Base-by-base conservation (phyloP, 2,888 invertebrate genomes). In the Lasioglossum calceatum region DNA sequence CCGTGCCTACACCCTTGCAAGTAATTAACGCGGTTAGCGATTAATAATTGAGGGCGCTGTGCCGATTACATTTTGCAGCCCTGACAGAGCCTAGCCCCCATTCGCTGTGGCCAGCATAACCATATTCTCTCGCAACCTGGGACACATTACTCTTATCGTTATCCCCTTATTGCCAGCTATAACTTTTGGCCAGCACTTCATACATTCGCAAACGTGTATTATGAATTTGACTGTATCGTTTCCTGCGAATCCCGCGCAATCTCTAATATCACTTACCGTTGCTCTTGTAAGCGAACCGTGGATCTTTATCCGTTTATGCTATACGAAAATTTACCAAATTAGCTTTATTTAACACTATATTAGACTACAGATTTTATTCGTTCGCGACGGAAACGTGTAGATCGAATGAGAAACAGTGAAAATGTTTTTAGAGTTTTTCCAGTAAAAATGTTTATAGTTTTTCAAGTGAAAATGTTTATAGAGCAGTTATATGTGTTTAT, bases 11-110 rank as follows among this genome's bases (percentile, higher is more conserved):
- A 92, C 93, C 93, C 82, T 79, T 93, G 93, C 92, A 92, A 93
- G 95, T 93, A 94, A 95, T 95, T 95, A 95, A 94, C 93, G 94
- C 91, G 94, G 94, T 94, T 93, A 93, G 92, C 92, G 91, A 94
- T 95, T 95, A 95, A 95, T 95, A 94, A 94, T 95, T 94, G 93
- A 95, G 93, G 90, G 91, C 91, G 92, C 92, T 91, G 93, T 93
- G 94, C 93, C 95, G 95, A 95, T 95, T 94, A 95, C 94, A 94
- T 95, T 95, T 94, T 92, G 92, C 93, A 93, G 91, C 91, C 92
- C 91, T 91, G 90, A 84, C 89, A 74, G 85, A 77, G 81, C 82
- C 82, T 86, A 82, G 79, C 88, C 87, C 36, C 84, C 87, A 77
- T 85, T 79, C 87, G 79, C 84, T 82, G 84, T 72, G 91, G 91